Percentiles rank a stretch among this genome's conserved stretches.
Evolutionary conservation across 2,888 invertebrate genomes (phyloP).

Genomic region (Eilema griseolum): DNA sequence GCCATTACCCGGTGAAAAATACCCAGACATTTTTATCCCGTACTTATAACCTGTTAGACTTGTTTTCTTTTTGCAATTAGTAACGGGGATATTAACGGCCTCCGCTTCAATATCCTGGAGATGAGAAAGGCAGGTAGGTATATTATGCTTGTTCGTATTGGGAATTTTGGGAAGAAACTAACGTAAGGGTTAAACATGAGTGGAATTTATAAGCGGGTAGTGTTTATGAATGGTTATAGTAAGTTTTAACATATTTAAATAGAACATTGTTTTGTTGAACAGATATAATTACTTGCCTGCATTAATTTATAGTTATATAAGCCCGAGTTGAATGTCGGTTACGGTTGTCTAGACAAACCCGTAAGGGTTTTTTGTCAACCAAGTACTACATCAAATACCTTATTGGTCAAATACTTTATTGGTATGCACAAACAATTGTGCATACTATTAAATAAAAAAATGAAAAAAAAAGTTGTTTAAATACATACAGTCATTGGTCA

Average conservation of each 20-base stretch:
- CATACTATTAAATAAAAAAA: no score
- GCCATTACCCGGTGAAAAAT: constrained; percentile 71
- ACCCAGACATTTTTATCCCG: constrained; percentile 76
- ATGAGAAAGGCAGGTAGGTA: constrained; percentile 18
- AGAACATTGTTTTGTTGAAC: neutral
- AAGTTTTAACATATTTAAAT: neutral
- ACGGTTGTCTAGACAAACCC: no score
- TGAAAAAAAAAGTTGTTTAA: no score
- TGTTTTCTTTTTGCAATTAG: constrained; percentile 66
- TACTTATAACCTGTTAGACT: constrained; percentile 69
- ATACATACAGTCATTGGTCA: no score
- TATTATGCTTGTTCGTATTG: neutral
- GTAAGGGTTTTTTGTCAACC: no score
- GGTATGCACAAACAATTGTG: no score
- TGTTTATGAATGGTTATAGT: neutral
- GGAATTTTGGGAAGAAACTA: neutral
- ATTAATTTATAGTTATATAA: no score
- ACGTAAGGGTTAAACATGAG: neutral
- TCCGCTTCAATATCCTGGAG: constrained; percentile 32
- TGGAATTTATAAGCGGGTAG: neutral
- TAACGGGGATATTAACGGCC: constrained; percentile 48
- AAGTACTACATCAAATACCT: no score
- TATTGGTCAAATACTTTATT: no score
- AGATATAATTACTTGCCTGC: no score
- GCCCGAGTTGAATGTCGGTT: no score